A percentile compares a stretch with the other conserved stretches of the same genome.
Evolutionary conservation across 1,140 invertebrate species (phyloP).

Genomic region (Theocolax elegans): DNA sequence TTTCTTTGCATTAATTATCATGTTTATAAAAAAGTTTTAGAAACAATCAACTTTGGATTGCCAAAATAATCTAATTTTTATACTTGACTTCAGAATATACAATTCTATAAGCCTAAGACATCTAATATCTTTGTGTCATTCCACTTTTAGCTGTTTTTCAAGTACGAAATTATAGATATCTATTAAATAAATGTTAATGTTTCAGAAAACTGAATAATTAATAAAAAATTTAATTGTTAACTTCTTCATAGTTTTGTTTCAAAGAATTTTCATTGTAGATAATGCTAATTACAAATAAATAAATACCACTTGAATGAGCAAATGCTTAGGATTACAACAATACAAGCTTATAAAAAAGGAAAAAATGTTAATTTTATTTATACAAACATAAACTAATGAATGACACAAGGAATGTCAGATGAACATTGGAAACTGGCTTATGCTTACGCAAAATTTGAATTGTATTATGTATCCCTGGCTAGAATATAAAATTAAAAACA

Average conservation of each 20-base stretch:
- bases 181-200: too few species aligned
- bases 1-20: slow-evolving; percentile 33
- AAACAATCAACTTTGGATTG: slow-evolving; percentile 54
- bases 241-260: slow-evolving; percentile 8
- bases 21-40: slow-evolving; percentile 39
- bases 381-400: slow-evolving; percentile 25
- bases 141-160: not conserved
- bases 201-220: slow-evolving; percentile 22
- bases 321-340: slow-evolving; percentile 13
- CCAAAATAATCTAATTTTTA: slow-evolving; percentile 41
- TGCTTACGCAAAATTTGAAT: slow-evolving; percentile 32
- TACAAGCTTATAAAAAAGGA: slow-evolving; percentile 12
- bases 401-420: slow-evolving; percentile 38
- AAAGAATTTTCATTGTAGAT: slow-evolving; percentile 3
- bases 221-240: slow-evolving; percentile 4
- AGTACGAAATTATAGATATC: slow-evolving; percentile 8
- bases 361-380: slow-evolving; percentile 11
- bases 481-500: slow-evolving; percentile 34
- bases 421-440: slow-evolving; percentile 27
- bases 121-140: slow-evolving; percentile 36
- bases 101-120: slow-evolving; percentile 20
- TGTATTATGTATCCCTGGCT: slow-evolving; percentile 21
- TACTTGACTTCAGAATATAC: slow-evolving; percentile 29
- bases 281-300: slow-evolving; percentile 30
- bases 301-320: slow-evolving; percentile 11